Conservation (phyloP, 2,888 invertebrate genomes). For the Phrixothrix hirtus region DNA sequence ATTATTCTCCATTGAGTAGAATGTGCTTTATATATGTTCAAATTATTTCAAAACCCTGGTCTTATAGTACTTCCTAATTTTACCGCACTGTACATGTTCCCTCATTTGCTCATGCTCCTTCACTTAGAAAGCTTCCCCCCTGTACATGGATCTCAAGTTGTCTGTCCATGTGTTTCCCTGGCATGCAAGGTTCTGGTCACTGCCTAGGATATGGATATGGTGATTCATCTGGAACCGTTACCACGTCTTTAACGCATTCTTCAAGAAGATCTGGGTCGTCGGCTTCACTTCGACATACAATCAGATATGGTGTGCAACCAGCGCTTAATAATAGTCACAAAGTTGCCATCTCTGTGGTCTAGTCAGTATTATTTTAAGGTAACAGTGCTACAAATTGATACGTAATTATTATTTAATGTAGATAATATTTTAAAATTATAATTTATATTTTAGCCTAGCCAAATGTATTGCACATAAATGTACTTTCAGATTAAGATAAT, state of each 20-base stretch:
- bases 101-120: constrained; percentile 32
- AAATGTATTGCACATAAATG: not conserved
- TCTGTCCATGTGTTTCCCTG: constrained; percentile 49
- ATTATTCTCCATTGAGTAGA: not conserved
- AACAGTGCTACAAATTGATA: constrained; percentile 10
- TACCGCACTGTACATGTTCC: constrained; percentile 14
- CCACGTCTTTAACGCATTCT: constrained; percentile 51
- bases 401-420: constrained; percentile 12
- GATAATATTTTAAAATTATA: too few species aligned
- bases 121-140: constrained; percentile 65
- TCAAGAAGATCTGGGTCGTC: constrained; percentile 51
- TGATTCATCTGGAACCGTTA: constrained; percentile 46
- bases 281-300: constrained; percentile 50
- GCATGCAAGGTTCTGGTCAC: constrained; percentile 43
- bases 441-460: not conserved
- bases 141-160: constrained; percentile 71
- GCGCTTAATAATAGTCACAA: constrained; percentile 48
- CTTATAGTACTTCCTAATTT: constrained; percentile 7
- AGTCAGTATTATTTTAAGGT: constrained; percentile 34
- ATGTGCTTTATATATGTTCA: too few species aligned
- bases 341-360: constrained; percentile 53
- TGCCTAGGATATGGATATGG: constrained; percentile 49
- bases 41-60: too few species aligned
- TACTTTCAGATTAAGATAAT: too few species aligned
- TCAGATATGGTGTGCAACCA: constrained; percentile 47